phyloP scores from a whole-genome alignment of 2,888 invertebrate genomes.

The Dendrolimus houi region DNA sequence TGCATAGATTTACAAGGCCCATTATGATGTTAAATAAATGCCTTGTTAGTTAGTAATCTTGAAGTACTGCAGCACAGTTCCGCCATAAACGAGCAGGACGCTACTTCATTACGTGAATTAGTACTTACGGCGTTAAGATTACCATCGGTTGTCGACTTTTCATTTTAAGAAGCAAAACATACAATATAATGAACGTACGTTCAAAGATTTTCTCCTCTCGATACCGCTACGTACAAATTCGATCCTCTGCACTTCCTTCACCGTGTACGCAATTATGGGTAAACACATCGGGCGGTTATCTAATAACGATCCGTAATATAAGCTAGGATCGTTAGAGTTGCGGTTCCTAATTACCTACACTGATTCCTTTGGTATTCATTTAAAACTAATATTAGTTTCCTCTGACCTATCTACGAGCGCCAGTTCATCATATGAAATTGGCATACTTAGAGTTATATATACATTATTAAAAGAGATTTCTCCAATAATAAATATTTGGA shows the following conservation, averaged over 20 bases:
- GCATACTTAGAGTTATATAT: too few relatives aligned
- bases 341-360: constrained; percentile 9
- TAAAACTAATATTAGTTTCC: too few relatives aligned
- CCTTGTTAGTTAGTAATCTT: constrained; percentile 26
- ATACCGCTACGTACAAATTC: constrained; percentile 43
- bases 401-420: too few relatives aligned
- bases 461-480: too few relatives aligned
- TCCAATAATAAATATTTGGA: too few relatives aligned
- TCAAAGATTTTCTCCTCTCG: constrained; percentile 31
- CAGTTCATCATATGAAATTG: too few relatives aligned
- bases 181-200: constrained; percentile 39
- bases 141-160: constrained; percentile 36
- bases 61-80: constrained; percentile 20
- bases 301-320: constrained; percentile 28
- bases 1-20: too few relatives aligned
- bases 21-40: constrained; percentile 10
- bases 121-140: constrained; percentile 50
- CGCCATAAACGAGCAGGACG: constrained; percentile 30
- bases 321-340: constrained; percentile 8
- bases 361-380: background rate
- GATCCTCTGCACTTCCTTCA: constrained; percentile 41
- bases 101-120: constrained; percentile 52
- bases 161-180: constrained; percentile 31
- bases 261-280: constrained; percentile 35
- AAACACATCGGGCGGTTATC: constrained; percentile 21